Conservation (phyloP, 2,113 vertebrate genomes). For the Euleptes europaea region DNA sequence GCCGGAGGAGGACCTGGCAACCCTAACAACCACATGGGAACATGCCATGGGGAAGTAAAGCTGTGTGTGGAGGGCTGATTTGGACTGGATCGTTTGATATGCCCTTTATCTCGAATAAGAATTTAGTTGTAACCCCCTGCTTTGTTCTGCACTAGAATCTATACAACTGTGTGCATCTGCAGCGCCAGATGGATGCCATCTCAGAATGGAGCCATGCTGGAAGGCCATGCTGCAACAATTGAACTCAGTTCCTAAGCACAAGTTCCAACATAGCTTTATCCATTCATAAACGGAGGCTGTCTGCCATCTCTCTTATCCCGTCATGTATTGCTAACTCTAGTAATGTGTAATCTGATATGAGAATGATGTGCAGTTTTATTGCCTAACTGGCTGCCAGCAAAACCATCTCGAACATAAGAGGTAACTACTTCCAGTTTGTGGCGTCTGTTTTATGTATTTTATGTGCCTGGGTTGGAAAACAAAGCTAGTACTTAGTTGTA, state of each 20-base stretch:
- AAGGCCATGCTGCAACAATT: neutral
- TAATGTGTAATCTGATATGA: neutral
- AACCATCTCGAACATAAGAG: neutral
- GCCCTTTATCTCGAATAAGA: neutral
- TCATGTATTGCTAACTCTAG: neutral
- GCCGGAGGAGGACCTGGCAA: no score
- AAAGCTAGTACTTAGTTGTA: neutral
- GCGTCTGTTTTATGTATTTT: neutral
- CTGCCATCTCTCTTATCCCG: neutral
- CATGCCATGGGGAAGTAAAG: no score
- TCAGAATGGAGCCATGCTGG: conserved; percentile 8
- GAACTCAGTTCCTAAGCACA: neutral
- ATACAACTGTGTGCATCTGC: neutral
- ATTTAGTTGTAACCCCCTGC: neutral
- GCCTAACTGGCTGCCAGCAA: neutral
- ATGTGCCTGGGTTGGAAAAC: neutral
- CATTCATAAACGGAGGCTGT: neutral
- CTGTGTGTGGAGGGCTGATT: neutral
- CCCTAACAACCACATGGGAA: no score
- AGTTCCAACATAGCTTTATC: neutral
- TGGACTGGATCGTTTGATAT: neutral
- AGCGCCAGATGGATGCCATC: neutral
- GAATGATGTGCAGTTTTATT: neutral
- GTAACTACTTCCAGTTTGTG: neutral
- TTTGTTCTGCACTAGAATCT: neutral